Evolutionary conservation across 2,888 invertebrate genomes (phyloP), one percentile per base, ranked within the genome.

Genomic region (Apeira syringaria): DNA sequence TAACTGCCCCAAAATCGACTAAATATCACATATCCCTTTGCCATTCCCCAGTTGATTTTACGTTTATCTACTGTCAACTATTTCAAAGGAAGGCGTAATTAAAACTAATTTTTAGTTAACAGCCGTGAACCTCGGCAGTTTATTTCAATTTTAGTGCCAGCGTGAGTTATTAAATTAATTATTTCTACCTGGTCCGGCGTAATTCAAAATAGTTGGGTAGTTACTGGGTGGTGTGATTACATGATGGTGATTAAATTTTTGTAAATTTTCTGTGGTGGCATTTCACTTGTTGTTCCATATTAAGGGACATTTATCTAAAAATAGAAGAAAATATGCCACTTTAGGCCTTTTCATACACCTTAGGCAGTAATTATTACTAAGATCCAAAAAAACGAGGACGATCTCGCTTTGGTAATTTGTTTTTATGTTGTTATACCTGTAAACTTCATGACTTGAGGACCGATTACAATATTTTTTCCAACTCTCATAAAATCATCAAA

Each of bases 141-240:
- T 45, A 35, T 48, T 46, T 30, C 50, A 44, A 52, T 53, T 44
- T 50, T 50, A 56, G 40, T 47, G 40, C 28, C 38, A 18, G n/a
- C 45, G 41, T 45, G 47, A 52, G 48, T 54, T 52, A 56, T 56
- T 54, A 50, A 54, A 56, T 56, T 54, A 56, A 56, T 52, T 52
- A 54, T 54, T 44, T 50, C 44, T 39, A 51, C 50, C 50, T 45
- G 45, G 30, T 35, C 35, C 45, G 12, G 34, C 18, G 45, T 45
- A 34, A 45, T 35, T 45, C 45, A 39, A 39, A 39, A 45, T 39
- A 34, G 45, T 34, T 10, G 6, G 17, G 15, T 1, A n/a, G 39
- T 34, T 27, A 2, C 10, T 15, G 29, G 8, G 2, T n/a, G 15
- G 3, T 34, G 13, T 22, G 11, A 39, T 35, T 30, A 30, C 34